A percentile compares a stretch with the other conserved stretches of the same genome.
phyloP scores from a whole-genome alignment of 2,113 vertebrate genomes.

The Platanista minor region DNA sequence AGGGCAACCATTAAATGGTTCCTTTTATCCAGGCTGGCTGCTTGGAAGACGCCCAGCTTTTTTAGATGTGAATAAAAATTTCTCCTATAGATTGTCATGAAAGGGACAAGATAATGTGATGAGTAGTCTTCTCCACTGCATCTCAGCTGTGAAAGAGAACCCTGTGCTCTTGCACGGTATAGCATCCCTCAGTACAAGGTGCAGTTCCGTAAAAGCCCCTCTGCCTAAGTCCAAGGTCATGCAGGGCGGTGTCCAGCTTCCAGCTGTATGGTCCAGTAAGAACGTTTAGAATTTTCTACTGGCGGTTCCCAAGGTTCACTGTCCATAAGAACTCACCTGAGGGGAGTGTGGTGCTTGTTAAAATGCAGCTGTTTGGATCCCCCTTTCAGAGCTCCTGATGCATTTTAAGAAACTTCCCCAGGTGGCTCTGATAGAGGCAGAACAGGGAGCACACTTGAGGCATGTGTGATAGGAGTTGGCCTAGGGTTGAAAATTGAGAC shows the following conservation, averaged over 20 bases:
- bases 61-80: neutral
- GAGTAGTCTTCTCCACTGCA: neutral
- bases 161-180: accelerated
- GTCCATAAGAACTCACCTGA: neutral
- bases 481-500: neutral
- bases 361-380: neutral
- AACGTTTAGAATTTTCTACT: accelerated
- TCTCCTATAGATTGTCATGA: neutral
- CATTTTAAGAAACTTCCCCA: neutral
- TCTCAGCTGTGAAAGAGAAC: neutral
- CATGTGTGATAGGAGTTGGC: neutral
- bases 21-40: neutral
- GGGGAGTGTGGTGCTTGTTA: neutral
- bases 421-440: neutral
- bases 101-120: neutral
- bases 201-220: accelerated
- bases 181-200: accelerated
- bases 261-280: accelerated
- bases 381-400: neutral
- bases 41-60: neutral
- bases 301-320: neutral
- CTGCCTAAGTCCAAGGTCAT: accelerated
- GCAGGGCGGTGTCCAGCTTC: accelerated
- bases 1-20: neutral
- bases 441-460: too few relatives aligned